phyloP scores from a whole-genome alignment of 2,113 vertebrate species.

The Siniperca knerii region DNA sequence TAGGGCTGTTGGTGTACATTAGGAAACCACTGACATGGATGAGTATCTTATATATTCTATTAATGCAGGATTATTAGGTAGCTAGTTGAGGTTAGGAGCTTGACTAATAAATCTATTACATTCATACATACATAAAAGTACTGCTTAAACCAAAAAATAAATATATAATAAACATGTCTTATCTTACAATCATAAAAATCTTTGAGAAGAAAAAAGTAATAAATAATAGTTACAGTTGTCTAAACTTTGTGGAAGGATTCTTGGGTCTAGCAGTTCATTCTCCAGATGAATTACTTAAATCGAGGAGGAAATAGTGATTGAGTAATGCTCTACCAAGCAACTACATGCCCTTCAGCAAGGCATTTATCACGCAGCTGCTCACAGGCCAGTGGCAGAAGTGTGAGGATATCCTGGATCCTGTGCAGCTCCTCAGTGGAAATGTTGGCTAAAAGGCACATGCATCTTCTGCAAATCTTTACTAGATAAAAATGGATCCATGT shows the following conservation, averaged over 20 bases:
- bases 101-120: background rate
- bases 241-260: conserved; percentile 6
- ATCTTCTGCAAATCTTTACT: conserved; percentile 3
- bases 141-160: background rate
- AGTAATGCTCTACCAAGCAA: conserved; percentile 27
- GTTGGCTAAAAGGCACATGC: background rate
- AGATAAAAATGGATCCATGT: background rate
- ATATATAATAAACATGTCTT: background rate
- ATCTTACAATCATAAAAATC: background rate
- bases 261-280: conserved; percentile 1
- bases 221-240: background rate
- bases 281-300: conserved; percentile 12
- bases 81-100: background rate
- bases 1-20: background rate
- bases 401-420: conserved; percentile 6
- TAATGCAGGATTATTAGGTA: background rate
- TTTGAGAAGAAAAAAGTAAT: background rate
- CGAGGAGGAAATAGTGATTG: conserved; percentile 3
- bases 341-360: conserved; percentile 36
- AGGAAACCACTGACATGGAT: background rate
- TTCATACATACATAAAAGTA: background rate
- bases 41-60: background rate
- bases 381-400: background rate
- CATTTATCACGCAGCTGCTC: conserved; percentile 30
- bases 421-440: background rate